Conservation (phyloP, 2,888 invertebrate genomes). For the Tenthredo amoena region DNA sequence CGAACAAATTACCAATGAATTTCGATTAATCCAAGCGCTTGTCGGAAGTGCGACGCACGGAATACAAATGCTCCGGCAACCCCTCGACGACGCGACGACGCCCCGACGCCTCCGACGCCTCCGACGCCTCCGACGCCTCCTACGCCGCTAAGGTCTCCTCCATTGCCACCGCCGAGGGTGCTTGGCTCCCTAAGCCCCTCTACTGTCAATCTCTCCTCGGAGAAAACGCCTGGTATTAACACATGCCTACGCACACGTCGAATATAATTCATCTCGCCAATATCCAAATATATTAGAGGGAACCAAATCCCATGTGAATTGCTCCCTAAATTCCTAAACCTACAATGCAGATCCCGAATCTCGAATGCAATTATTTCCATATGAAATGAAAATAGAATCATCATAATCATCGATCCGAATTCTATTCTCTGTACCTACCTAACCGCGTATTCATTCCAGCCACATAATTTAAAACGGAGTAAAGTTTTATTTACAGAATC, state of each 20-base stretch:
- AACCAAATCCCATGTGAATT: background rate
- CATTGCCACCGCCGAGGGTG: conserved; percentile 45
- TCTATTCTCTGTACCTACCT: background rate
- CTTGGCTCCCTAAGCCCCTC: conserved; percentile 49
- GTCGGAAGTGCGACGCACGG: conserved; percentile 54
- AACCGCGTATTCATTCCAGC: background rate
- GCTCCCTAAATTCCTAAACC: background rate
- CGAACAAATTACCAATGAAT: conserved; percentile 63
- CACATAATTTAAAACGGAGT: background rate
- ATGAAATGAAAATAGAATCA: background rate
- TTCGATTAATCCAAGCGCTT: conserved; percentile 63
- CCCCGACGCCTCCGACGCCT: conserved; percentile 31
- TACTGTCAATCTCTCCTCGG: conserved; percentile 35
- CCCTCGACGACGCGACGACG: conserved; percentile 46
- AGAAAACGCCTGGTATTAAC: conserved; percentile 33
- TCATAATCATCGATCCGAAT: background rate
- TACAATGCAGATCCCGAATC: background rate
- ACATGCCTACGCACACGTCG: conserved; percentile 47
- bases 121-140: conserved; percentile 9
- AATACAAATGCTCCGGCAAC: conserved; percentile 58
- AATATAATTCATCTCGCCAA: conserved; percentile 36
- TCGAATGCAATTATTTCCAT: background rate
- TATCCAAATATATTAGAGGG: conserved; percentile 12
- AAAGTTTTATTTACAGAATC: background rate
- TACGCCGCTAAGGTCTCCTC: conserved; percentile 10